Base-by-base conservation (phyloP, 2,113 vertebrate genomes). In the Colius striatus region DNA sequence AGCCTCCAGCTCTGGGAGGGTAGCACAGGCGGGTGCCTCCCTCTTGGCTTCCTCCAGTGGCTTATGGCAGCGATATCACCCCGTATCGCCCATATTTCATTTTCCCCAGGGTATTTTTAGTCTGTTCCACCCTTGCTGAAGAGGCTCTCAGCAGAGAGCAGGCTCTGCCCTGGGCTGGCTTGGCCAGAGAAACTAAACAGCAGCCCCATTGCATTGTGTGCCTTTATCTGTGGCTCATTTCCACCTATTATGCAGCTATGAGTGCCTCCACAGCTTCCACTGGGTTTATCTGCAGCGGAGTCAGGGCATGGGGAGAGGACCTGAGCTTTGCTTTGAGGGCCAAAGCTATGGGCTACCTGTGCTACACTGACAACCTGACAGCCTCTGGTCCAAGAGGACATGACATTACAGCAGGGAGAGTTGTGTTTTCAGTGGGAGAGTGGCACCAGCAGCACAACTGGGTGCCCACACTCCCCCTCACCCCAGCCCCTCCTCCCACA, bases 91-190 rank as follows among this genome's bases (percentile, higher is more conserved):
- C 96, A 88, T 83, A 76, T 91, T 95, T 93, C 68, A 95, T 86
- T 74, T 73, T 77, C 94, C 91, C 91, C 38, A 43, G 93, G 91
- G 96, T 97, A 97, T 97, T 97, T 97, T 97, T 97, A 97, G 96
- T 29, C 58, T 0, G 75, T 96, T 58, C 90, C 95, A 94, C 93
- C 89, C 95, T 94, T 6, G 2, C 38, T 79, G 63, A 71, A 89
- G 95, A 74, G 94, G 92, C 85, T 83, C 89, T 89, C 1, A 1
- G 53, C 50, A 13, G 16, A 78, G 9, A 94, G 54, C 87, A 74
- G 74, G 58, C 84, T 86, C 89, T 95, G 74, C 83, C 73, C 94
- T 36, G 63, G 58, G 77, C 84, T 78, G 66, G 30, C 71, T 86
- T 43, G 71, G 78, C 88, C 41, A 9, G 70, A 88, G 92, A 93